Base-by-base conservation (phyloP, 2,888 invertebrate species). In the Acholoe squamosa region DNA sequence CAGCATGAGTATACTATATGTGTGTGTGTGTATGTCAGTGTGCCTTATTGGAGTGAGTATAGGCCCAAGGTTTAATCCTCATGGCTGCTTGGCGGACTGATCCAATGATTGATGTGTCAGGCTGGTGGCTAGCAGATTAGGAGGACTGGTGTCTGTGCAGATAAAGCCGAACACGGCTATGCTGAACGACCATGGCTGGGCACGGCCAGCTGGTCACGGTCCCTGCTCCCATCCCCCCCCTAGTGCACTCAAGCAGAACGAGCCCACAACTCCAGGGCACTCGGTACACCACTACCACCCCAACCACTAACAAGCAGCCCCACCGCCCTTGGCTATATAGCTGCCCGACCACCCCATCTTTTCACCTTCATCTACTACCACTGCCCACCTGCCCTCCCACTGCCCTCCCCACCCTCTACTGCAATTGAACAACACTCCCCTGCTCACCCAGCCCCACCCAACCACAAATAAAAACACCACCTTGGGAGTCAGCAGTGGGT, bases 241-340 rank as follows among this genome's bases (percentile, higher is more conserved):
- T n/a, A n/a, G 61, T 61, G 25, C 71, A 71, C 71, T 28, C 71
- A 71, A 5, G 28, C 71, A 25, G 71, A 71, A 71, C 71, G 71
- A 5, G 71, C n/a, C 3, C 61, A n/a, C 61, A 61, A n/a, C 43
- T 43, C 43, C 28, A 28, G 71, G 71, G n/a, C 71, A 71, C 31
- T 71, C 28, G 28, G 71, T 71, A 71, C 71, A 71, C 61, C n/a
- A 61, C 61, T 10, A 61, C 61, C 61, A n/a, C 61, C 22, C 61
- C n/a, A 61, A 61, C 61, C 14, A 19, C 61, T 61, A n/a, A n/a
- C 61, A n/a, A 43, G 43, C 43, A 43, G 19, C 61, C 61, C 22
- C n/a, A n/a, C n/a, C 5, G 22, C 61, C 61, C 61, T n/a, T 19
- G 61, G 61, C 61, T 3, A 43, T 43, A 43, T 43, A 43, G 43